phyloP scores from a whole-genome alignment of 2,888 invertebrate species.

The Andrena haemorrhoa region DNA sequence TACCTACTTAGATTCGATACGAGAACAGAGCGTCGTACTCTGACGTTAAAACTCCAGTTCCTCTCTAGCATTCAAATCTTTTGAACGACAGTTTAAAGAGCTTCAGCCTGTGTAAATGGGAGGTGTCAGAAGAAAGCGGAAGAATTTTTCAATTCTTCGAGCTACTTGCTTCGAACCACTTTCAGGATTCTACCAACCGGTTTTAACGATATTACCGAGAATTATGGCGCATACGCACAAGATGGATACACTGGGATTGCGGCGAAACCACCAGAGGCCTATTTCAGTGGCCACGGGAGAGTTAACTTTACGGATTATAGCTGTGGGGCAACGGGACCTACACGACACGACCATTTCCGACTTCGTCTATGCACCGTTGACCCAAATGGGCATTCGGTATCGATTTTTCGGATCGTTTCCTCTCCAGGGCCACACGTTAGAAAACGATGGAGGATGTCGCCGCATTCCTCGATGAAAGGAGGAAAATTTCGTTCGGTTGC shows the following conservation, averaged over 20 bases:
- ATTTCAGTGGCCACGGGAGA: constrained; percentile 43
- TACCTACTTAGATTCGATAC: neutral
- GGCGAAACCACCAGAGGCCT: constrained; percentile 62
- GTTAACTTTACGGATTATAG: constrained; percentile 60
- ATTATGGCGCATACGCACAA: constrained; percentile 35
- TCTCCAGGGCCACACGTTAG: neutral
- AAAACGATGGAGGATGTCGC: constrained; percentile 15
- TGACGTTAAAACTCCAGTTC: constrained; percentile 6
- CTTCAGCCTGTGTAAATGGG: no score
- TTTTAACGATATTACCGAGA: constrained; percentile 45
- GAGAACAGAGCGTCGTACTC: neutral
- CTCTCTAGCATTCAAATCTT: neutral
- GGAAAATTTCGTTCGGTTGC: neutral
- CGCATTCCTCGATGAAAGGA: neutral
- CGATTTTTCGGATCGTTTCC: constrained; percentile 45
- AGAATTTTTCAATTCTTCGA: neutral
- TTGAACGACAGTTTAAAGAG: neutral
- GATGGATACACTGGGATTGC: constrained; percentile 40
- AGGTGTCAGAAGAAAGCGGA: neutral
- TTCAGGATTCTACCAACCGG: constrained; percentile 19
- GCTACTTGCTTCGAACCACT: constrained; percentile 16
- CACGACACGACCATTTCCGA: constrained; percentile 41
- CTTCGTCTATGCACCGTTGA: constrained; percentile 31
- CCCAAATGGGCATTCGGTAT: constrained; percentile 17
- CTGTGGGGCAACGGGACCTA: constrained; percentile 27